A percentile compares a stretch with the other conserved stretches of the same genome.
Conservation (phyloP, 2,113 vertebrate species). For the Myotis brandtii region DNA sequence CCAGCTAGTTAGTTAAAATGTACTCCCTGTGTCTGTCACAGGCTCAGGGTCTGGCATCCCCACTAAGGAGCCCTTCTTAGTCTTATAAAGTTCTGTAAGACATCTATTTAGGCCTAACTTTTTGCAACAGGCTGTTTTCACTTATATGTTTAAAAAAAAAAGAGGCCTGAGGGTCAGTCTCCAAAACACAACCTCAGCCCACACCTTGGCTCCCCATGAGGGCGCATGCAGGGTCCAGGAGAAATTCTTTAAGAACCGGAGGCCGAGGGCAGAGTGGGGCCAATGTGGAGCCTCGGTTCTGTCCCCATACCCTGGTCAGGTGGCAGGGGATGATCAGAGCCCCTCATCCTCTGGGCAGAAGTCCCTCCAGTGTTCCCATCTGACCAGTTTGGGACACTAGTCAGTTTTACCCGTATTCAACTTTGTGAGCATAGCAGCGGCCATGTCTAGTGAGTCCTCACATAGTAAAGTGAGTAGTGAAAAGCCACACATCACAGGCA, state of each 20-base stretch:
- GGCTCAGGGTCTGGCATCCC: background rate
- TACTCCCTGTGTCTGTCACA: background rate
- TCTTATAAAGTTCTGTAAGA: background rate
- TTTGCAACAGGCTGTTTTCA: background rate
- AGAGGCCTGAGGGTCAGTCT: accelerated
- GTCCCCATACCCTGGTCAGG: background rate
- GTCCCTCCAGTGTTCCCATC: background rate
- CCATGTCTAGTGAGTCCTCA: accelerated
- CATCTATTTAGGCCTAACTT: background rate
- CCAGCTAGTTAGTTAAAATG: background rate
- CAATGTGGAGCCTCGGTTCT: accelerated
- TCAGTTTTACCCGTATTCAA: too few species aligned
- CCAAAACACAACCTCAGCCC: background rate
- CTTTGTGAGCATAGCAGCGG: background rate
- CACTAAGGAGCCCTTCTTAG: background rate
- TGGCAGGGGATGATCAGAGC: background rate
- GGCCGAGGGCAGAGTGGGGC: accelerated
- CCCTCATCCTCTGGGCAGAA: accelerated
- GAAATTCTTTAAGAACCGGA: too few species aligned
- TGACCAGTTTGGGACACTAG: background rate
- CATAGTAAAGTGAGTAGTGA: accelerated
- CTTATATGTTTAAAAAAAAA: background rate
- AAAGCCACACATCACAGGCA: accelerated
- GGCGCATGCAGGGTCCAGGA: accelerated
- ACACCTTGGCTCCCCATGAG: accelerated